Evolutionary conservation across 2,797 vertebrate species (phyloP).

Genomic region (Kryptopterus vitreolus): DNA sequence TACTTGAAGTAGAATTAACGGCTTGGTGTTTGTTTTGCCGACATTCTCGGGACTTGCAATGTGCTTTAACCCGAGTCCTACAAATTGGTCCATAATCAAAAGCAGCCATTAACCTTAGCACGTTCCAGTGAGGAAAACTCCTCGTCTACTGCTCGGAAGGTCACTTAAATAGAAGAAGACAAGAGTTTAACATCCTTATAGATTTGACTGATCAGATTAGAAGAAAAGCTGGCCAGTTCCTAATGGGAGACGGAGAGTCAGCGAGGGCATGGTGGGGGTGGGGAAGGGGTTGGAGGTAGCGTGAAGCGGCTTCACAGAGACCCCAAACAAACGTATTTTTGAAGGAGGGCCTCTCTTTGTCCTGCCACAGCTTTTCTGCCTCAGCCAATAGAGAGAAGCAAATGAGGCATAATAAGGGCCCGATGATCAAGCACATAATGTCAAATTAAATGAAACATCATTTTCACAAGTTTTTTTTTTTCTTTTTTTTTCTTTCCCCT

Average conservation of each 20-base stretch:
- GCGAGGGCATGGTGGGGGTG: constrained; percentile 43
- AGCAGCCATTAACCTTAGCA: constrained; percentile 69
- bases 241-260: constrained; percentile 67
- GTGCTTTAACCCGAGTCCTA: constrained; percentile 11
- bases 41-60: no score
- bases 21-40: no score
- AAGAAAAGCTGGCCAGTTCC: constrained; percentile 59
- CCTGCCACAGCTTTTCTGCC: constrained; percentile 70
- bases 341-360: constrained; percentile 78
- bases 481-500: no score
- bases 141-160: constrained; percentile 49
- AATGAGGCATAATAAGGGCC: constrained; percentile 79
- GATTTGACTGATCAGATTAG: constrained; percentile 66
- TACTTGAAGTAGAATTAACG: no score
- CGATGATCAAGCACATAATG: constrained; percentile 76
- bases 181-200: constrained; percentile 56
- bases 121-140: constrained; percentile 57
- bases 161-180: constrained; percentile 66
- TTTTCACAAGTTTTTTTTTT: constrained; percentile 75
- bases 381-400: constrained; percentile 74
- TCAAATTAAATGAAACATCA: constrained; percentile 80
- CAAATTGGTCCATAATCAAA: constrained; percentile 61
- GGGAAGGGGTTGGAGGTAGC: constrained; percentile 1
- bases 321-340: constrained; percentile 76
- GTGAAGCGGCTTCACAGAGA: constrained; percentile 60